A percentile compares a stretch with the other conserved stretches of the same genome.
phyloP scores from a whole-genome alignment of 1,140 invertebrate species.

The Thereuonema tuberculata region DNA sequence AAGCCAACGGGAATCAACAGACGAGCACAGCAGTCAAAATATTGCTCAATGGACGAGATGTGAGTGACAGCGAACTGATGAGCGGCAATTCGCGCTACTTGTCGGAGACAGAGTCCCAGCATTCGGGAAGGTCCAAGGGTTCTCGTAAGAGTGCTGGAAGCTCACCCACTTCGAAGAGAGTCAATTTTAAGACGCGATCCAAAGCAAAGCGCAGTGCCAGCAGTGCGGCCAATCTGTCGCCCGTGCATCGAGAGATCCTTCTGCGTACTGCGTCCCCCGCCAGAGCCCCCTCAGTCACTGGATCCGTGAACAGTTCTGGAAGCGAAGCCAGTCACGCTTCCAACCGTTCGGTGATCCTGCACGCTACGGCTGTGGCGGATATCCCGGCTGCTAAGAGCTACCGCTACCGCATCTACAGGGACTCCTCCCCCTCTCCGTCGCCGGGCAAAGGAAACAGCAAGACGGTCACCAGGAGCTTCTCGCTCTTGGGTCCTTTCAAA shows the following conservation, averaged over 20 bases:
- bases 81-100: not conserved
- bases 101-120: slow-evolving; percentile 4
- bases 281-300: not conserved
- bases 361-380: slow-evolving; percentile 24
- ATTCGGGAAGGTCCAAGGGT: not conserved
- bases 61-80: not conserved
- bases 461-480: slow-evolving; percentile 2
- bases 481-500: slow-evolving; percentile 4
- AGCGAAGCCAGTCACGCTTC: slow-evolving; percentile 6
- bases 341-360: slow-evolving; percentile 23
- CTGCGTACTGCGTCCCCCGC: not conserved
- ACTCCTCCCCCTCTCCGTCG: not conserved
- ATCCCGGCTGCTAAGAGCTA: slow-evolving; percentile 19
- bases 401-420: not conserved
- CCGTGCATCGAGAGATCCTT: slow-evolving; percentile 3
- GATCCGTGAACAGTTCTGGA: slow-evolving; percentile 1
- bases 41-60: not conserved
- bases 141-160: not conserved
- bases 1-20: not conserved
- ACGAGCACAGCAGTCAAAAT: not conserved
- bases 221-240: slow-evolving; percentile 3
- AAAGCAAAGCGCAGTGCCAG: not conserved
- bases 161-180: slow-evolving; percentile 3
- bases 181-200: slow-evolving; percentile 7
- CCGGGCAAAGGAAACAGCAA: not conserved